A percentile compares a stretch with the other conserved stretches of the same genome.
Conservation (phyloP, 2,113 vertebrate species). For the Etia nguti region DNA sequence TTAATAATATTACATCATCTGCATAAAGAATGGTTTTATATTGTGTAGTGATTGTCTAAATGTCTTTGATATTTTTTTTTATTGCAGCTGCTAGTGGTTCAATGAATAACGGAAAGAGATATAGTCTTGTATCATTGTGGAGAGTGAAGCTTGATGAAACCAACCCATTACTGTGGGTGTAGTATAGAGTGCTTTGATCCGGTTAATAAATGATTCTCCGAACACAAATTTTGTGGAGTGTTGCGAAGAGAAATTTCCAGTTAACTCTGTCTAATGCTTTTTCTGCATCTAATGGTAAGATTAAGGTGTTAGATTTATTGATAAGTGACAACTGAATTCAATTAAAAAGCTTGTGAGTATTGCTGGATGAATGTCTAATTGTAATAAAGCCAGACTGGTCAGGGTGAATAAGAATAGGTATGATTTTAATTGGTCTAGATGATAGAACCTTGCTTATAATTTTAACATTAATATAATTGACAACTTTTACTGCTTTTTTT, state of each 20-base stretch:
- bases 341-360: neutral
- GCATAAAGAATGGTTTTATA: neutral
- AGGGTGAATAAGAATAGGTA: accelerated
- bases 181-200: neutral
- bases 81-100: neutral
- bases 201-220: neutral
- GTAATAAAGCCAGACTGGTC: neutral
- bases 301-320: neutral
- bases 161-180: neutral
- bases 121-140: neutral
- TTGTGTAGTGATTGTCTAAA: no score
- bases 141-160: neutral
- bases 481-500: neutral
- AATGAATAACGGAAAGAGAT: neutral
- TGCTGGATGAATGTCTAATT: neutral
- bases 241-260: neutral
- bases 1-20: neutral
- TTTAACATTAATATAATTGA: neutral
- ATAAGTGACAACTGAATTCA: neutral
- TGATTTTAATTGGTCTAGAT: neutral
- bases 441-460: neutral
- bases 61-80: neutral
- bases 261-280: neutral
- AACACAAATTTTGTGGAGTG: no score
- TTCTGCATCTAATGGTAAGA: neutral